A percentile compares a stretch with the other conserved stretches of the same genome.
phyloP scores from a whole-genome alignment of 2,797 vertebrate genomes.

The Forpus xanthops region DNA sequence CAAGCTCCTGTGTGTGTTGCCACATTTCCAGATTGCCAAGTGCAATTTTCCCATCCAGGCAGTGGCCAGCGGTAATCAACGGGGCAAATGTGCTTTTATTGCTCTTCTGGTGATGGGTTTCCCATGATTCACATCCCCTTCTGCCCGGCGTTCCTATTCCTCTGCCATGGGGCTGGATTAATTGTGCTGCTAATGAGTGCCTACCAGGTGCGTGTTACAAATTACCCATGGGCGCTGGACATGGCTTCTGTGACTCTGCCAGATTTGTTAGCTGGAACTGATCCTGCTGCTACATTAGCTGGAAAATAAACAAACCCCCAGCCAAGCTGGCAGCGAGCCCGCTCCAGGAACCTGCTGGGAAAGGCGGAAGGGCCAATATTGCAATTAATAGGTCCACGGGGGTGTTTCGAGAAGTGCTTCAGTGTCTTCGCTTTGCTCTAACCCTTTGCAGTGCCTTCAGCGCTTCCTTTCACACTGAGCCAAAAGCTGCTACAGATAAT shows the following conservation, averaged over 20 bases:
- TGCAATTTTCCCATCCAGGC: background rate
- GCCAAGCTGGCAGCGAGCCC: constrained; percentile 18
- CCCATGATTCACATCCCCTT: accelerated
- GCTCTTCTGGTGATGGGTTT: background rate
- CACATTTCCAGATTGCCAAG: background rate
- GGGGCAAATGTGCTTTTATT: background rate
- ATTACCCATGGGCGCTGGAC: background rate
- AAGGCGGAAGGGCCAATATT: background rate
- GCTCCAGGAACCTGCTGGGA: constrained; percentile 39
- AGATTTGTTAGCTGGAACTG: background rate
- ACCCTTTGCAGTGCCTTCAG: background rate
- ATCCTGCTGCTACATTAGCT: constrained; percentile 42
- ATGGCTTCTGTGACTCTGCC: background rate
- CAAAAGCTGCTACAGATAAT: background rate
- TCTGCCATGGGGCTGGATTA: background rate
- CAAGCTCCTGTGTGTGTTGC: background rate
- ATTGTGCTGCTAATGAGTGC: background rate
- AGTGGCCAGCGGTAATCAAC: background rate
- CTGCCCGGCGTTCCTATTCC: accelerated
- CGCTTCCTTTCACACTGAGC: background rate
- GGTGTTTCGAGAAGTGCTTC: background rate
- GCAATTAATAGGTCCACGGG: background rate
- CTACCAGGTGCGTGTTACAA: background rate
- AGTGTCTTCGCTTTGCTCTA: background rate
- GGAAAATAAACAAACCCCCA: constrained; percentile 43